Evolutionary conservation across 2,888 invertebrate genomes (phyloP).

Genomic region (Stratiomys singularior): DNA sequence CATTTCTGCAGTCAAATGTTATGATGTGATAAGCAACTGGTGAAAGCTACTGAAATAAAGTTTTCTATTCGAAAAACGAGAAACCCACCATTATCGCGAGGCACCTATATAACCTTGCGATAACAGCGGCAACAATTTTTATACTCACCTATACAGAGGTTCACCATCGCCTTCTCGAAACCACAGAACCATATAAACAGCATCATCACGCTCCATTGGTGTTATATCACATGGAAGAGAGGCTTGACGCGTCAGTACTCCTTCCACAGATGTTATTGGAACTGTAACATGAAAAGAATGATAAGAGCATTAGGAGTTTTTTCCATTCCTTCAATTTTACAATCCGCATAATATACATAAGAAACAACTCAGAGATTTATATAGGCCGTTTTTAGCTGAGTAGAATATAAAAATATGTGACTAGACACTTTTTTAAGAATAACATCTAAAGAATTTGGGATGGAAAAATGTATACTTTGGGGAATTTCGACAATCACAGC

Average conservation of each 20-base stretch:
- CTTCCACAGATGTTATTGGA: constrained; percentile 82
- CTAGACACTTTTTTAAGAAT: not conserved
- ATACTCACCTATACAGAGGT: constrained; percentile 82
- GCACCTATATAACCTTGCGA: constrained; percentile 19
- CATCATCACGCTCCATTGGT: constrained; percentile 80
- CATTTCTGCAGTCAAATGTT: not conserved
- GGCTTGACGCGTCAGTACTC: constrained; percentile 83
- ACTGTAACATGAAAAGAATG: constrained; percentile 67
- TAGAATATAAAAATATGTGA: constrained; percentile 5
- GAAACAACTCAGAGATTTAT: not conserved
- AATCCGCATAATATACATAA: not conserved
- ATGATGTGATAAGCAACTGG: constrained; percentile 10
- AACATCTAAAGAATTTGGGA: too few species aligned
- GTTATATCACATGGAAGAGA: constrained; percentile 88
- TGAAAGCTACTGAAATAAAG: not conserved
- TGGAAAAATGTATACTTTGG: too few species aligned
- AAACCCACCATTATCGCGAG: not conserved
- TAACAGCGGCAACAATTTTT: constrained; percentile 35
- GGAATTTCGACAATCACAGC: too few species aligned
- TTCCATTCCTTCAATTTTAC: not conserved
- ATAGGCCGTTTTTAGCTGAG: not conserved
- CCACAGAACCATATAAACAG: constrained; percentile 90
- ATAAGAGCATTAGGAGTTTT: not conserved
- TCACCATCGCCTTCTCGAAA: constrained; percentile 86
- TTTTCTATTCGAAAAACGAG: constrained; percentile 14